Evolutionary conservation across 1,140 invertebrate genomes (phyloP).

Genomic region (Venustaconcha ellipsiformis): DNA sequence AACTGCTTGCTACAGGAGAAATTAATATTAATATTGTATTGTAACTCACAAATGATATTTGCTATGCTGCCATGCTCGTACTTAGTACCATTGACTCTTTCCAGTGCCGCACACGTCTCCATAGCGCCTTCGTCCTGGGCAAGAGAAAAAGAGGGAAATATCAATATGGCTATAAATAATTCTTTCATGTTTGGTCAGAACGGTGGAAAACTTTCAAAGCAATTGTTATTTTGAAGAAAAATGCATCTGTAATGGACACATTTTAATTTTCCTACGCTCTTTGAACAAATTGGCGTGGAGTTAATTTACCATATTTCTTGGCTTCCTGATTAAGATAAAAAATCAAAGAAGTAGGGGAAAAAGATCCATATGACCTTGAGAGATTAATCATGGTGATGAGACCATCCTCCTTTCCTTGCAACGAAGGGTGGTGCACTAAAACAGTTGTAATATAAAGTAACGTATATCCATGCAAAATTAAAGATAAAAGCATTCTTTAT

Average conservation of each 20-base stretch:
- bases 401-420: too few relatives aligned
- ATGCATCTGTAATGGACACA: neutral
- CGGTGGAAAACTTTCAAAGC: neutral
- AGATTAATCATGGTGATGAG: too few relatives aligned
- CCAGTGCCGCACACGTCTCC: conserved; percentile 35
- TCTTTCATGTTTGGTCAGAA: neutral
- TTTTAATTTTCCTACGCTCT: neutral
- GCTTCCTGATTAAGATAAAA: neutral
- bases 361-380: too few relatives aligned
- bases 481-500: too few relatives aligned
- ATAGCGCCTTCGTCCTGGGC: conserved; percentile 32
- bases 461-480: too few relatives aligned
- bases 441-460: too few relatives aligned
- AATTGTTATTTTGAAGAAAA: neutral
- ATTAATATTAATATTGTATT: neutral
- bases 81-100: conserved; percentile 42
- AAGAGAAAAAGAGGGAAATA: neutral
- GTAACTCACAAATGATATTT: conserved; percentile 45
- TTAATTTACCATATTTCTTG: neutral
- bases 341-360: too few relatives aligned
- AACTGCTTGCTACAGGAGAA: neutral
- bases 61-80: conserved; percentile 46
- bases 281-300: neutral
- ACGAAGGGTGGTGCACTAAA: too few relatives aligned
- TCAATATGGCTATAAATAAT: neutral